These are phyloP conservation scores for Rhagologus leucostigma DNA, from an alignment of 2,113 vertebrate species.

Conservation along the genomic window DNA sequence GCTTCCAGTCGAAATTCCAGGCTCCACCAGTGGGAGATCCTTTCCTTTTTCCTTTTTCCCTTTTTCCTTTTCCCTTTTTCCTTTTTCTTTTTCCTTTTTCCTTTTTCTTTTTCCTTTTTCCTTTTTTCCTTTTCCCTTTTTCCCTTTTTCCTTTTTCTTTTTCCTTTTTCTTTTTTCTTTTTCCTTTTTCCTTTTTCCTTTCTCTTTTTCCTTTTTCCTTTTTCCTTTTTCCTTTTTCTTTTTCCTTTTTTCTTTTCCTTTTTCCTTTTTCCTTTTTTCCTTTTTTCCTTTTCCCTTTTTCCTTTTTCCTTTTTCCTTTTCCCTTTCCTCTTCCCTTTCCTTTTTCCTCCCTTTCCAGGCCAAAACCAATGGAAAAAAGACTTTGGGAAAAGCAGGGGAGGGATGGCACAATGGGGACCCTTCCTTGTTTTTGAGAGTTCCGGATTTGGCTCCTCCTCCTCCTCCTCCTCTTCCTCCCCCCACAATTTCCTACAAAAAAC, in stretches of 20 bases:
- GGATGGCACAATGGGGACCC: background rate
- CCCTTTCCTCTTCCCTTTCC: too few relatives aligned
- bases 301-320: too few relatives aligned
- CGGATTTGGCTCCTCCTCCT: background rate
- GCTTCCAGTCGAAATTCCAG: background rate
- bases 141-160: too few relatives aligned
- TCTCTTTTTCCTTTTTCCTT: background rate
- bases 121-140: too few relatives aligned
- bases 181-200: background rate
- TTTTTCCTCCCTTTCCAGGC: background rate
- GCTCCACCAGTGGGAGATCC: background rate
- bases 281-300: too few relatives aligned
- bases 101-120: too few relatives aligned
- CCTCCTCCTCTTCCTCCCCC: background rate
- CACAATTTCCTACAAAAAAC: background rate
- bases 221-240: too few relatives aligned
- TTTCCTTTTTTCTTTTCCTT: too few relatives aligned
- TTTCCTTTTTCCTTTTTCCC: background rate
- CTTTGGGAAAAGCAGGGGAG: background rate
- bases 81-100: too few relatives aligned
- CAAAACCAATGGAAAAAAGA: background rate
- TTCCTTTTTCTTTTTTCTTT: too few relatives aligned
- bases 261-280: too few relatives aligned
- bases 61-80: background rate
- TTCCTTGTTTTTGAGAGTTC: too few relatives aligned